phyloP scores from a whole-genome alignment of 2,113 vertebrate genomes.

The Sinocyclocheilus rhinocerous region DNA sequence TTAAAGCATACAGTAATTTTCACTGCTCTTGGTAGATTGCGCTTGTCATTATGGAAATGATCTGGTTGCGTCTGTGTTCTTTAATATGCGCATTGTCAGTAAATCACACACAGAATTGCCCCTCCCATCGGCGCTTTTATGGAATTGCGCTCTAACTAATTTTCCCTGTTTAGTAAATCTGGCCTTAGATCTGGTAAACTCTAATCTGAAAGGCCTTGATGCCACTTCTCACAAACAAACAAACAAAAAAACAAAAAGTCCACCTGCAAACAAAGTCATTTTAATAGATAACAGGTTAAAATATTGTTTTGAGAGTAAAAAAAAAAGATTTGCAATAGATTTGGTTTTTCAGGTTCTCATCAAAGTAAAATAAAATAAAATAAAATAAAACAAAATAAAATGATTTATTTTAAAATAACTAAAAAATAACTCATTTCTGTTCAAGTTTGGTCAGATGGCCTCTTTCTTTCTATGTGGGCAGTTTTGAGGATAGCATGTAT shows the following conservation, averaged over 20 bases:
- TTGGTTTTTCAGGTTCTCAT: neutral
- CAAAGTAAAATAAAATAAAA: neutral
- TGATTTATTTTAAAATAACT: neutral
- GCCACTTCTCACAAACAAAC: neutral
- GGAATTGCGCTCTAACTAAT: no score
- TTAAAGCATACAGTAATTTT: no score
- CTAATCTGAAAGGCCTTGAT: neutral
- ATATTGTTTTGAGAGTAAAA: neutral
- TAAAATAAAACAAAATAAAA: neutral
- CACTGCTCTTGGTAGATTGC: no score
- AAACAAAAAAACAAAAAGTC: neutral
- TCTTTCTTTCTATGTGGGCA: neutral
- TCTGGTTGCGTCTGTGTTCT: no score
- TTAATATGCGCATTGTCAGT: no score
- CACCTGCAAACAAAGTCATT: neutral
- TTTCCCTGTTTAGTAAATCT: no score
- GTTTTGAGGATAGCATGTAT: neutral
- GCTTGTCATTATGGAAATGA: no score
- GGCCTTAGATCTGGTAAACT: neutral
- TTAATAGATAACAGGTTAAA: neutral
- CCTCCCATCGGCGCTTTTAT: no score
- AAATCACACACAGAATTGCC: no score
- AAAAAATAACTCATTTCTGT: neutral
- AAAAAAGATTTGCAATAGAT: neutral
- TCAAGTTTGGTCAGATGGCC: neutral